A percentile compares a stretch with the other conserved stretches of the same genome.
Evolutionary conservation across 2,888 invertebrate genomes (phyloP).

Genomic region (Hydropsyche betteni): DNA sequence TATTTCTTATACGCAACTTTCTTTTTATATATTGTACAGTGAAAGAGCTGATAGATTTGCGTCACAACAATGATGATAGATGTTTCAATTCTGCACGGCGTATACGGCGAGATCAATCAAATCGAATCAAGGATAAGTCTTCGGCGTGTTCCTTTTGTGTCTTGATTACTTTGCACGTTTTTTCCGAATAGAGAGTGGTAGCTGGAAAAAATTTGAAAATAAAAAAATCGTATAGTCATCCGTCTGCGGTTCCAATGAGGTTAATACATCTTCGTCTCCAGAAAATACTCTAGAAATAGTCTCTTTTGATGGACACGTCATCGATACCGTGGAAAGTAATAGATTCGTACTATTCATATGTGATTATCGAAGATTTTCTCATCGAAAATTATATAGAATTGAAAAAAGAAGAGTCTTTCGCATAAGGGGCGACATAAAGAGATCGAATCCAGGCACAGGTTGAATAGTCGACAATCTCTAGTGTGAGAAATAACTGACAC

Average conservation of each 20-base stretch:
- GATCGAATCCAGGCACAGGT: too few relatives aligned
- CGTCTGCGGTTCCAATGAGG: slow-evolving; percentile 21
- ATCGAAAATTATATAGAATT: background rate
- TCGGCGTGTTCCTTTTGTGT: slow-evolving; percentile 39
- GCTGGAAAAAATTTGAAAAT: background rate
- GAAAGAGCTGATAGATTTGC: slow-evolving; percentile 6
- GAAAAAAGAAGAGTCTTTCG: too few relatives aligned
- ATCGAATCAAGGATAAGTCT: slow-evolving; percentile 41
- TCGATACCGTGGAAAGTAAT: slow-evolving; percentile 21
- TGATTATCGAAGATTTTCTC: slow-evolving; percentile 10
- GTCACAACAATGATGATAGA: slow-evolving; percentile 42
- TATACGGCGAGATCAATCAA: slow-evolving; percentile 36
- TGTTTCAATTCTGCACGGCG: slow-evolving; percentile 32
- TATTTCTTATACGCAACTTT: background rate
- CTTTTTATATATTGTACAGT: background rate
- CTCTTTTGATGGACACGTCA: slow-evolving; percentile 40
- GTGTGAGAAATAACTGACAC: too few relatives aligned
- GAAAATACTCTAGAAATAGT: slow-evolving; percentile 8
- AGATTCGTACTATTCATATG: background rate
- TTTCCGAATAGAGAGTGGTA: slow-evolving; percentile 6
- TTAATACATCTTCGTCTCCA: slow-evolving; percentile 41
- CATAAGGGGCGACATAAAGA: too few relatives aligned
- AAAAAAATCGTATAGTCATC: slow-evolving; percentile 38
- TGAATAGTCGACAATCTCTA: too few relatives aligned
- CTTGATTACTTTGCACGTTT: slow-evolving; percentile 41